Percentiles rank a stretch among this genome's conserved stretches.
Evolutionary conservation across 2,797 vertebrate genomes (phyloP).

Genomic region (Spondyliosoma cantharus): DNA sequence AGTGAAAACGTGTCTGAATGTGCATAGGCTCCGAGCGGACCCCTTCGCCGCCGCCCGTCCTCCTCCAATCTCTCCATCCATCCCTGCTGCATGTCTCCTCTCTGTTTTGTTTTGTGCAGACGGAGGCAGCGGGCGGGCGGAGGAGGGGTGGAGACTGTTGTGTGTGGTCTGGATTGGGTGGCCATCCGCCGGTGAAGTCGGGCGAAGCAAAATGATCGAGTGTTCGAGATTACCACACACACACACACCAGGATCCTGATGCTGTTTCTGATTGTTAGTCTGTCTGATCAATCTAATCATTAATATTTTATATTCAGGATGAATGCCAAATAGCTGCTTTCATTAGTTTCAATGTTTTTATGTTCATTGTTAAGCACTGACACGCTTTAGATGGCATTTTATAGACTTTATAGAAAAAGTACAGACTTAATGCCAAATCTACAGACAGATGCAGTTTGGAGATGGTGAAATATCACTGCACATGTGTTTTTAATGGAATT

Average conservation of each 20-base stretch:
- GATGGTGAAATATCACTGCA: too few species aligned
- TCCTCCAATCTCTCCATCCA: constrained; percentile 69
- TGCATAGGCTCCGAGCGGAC: constrained; percentile 69
- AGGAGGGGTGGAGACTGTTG: constrained; percentile 35
- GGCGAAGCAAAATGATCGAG: constrained; percentile 66
- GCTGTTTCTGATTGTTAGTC: constrained; percentile 42
- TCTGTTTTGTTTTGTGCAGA: constrained; percentile 67
- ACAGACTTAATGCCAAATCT: too few species aligned
- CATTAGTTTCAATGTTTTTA: not conserved
- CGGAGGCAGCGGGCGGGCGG: constrained; percentile 41
- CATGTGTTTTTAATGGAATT: not conserved
- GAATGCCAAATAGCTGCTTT: not conserved
- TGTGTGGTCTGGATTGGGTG: constrained; percentile 75
- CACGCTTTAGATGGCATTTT: too few species aligned
- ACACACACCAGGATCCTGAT: constrained; percentile 41
- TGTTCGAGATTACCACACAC: constrained; percentile 71
- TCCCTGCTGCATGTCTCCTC: constrained; percentile 59
- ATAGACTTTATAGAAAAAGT: too few species aligned
- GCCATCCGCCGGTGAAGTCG: constrained; percentile 71
- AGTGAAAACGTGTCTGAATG: constrained; percentile 85
- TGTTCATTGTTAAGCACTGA: too few species aligned
- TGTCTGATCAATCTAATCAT: too few species aligned
- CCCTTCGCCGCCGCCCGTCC: constrained; percentile 43
- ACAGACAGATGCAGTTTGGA: too few species aligned
- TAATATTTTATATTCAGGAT: not conserved